A percentile compares a stretch with the other conserved stretches of the same genome.
phyloP scores from a whole-genome alignment of 2,113 vertebrate genomes.

The Brachypteracias leptosomus region DNA sequence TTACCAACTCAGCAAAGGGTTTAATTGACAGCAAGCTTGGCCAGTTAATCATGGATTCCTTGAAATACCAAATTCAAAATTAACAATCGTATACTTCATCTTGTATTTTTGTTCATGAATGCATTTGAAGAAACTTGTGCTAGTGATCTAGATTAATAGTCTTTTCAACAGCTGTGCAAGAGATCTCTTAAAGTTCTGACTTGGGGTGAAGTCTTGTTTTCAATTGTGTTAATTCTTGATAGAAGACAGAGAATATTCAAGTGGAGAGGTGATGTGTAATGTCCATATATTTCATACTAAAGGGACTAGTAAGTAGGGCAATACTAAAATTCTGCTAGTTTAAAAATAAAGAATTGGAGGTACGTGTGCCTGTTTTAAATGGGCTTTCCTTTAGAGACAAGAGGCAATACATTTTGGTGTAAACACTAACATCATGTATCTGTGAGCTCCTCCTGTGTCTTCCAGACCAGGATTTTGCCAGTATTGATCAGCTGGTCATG shows the following conservation, averaged over 20 bases:
- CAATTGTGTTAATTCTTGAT: background rate
- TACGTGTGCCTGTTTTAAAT: background rate
- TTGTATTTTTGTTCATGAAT: background rate
- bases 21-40: background rate
- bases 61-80: background rate
- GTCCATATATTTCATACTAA: background rate
- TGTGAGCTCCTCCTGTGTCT: background rate
- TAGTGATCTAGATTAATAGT: background rate
- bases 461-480: background rate
- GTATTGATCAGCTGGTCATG: background rate
- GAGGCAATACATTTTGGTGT: background rate
- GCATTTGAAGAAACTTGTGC: background rate
- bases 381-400: background rate
- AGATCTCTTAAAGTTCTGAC: background rate
- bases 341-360: background rate
- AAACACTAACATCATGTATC: background rate
- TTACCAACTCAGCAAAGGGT: background rate
- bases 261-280: background rate
- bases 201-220: background rate
- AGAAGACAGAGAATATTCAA: background rate
- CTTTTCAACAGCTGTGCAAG: background rate
- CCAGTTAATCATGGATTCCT: background rate
- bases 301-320: background rate
- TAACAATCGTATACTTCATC: no score
- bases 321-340: background rate